Conservation (phyloP, 2,888 invertebrate genomes). For the Eupithecia insigniata region DNA sequence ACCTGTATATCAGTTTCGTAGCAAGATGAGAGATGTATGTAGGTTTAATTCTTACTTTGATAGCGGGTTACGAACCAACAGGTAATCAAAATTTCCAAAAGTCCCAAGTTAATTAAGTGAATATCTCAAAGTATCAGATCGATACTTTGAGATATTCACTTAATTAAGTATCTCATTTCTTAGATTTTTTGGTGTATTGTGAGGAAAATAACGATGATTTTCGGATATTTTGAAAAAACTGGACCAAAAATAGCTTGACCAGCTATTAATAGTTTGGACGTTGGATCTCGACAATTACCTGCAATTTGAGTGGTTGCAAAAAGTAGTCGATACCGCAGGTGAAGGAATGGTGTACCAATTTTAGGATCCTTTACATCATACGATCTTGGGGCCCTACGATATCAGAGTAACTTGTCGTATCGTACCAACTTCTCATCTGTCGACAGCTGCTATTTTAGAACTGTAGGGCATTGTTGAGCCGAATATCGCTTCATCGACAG, state of each 20-base stretch:
- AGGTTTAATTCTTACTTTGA: no score
- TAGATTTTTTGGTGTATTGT: background rate
- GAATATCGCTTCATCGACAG: no score
- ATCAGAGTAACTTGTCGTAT: background rate
- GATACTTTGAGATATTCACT: no score
- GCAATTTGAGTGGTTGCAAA: slow-evolving; percentile 38
- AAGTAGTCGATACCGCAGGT: slow-evolving; percentile 45
- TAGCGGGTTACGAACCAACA: no score
- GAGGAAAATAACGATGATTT: background rate
- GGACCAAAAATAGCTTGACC: background rate
- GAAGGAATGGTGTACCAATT: slow-evolving; percentile 34
- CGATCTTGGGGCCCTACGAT: slow-evolving; percentile 14
- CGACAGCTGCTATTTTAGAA: no score
- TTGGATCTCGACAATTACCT: slow-evolving; percentile 31
- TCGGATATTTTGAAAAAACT: background rate
- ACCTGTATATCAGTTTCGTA: no score
- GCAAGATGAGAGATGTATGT: no score
- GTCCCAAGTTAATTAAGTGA: no score
- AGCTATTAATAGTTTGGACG: background rate
- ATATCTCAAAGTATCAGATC: no score
- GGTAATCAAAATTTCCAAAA: no score
- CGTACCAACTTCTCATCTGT: no score
- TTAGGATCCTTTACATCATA: slow-evolving; percentile 22
- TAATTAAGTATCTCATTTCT: background rate
- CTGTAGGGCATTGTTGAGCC: no score